Conservation (phyloP, 2,888 invertebrate genomes). For the Homarus gammarus region DNA sequence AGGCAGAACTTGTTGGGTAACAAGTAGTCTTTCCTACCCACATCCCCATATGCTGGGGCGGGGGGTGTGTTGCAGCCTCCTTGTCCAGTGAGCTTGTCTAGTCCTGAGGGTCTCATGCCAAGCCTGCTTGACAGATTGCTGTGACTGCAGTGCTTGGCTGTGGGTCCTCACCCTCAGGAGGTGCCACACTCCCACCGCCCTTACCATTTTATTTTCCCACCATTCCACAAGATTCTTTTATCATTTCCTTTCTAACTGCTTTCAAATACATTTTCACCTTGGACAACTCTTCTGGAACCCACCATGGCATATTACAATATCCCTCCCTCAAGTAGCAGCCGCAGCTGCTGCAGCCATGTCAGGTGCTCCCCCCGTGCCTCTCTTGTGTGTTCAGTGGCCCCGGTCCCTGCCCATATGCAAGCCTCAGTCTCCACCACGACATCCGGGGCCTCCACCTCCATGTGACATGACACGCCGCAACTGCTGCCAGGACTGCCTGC, state of each 20-base stretch:
- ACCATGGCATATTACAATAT: constrained; percentile 12
- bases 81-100: constrained; percentile 67
- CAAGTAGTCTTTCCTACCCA: background rate
- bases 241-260: background rate
- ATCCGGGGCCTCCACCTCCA: constrained; percentile 31
- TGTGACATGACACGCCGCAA: constrained; percentile 58
- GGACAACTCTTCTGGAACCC: background rate
- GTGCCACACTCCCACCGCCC: constrained; percentile 40
- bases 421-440: constrained; percentile 47
- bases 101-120: constrained; percentile 57
- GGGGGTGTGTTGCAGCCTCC: constrained; percentile 40
- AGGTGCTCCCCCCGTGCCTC: constrained; percentile 67
- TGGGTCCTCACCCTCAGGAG: constrained; percentile 52
- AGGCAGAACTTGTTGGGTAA: constrained; percentile 24
- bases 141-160: constrained; percentile 31
- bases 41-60: background rate
- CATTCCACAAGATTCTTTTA: background rate
- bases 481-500: constrained; percentile 44
- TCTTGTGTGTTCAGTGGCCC: constrained; percentile 66
- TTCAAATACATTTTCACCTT: background rate
- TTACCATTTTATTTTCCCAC: constrained; percentile 2
- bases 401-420: constrained; percentile 58
- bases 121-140: constrained; percentile 28
- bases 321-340: constrained; percentile 21
- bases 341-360: constrained; percentile 64